These are phyloP conservation scores for Clivina fossor DNA, from an alignment of 2,888 invertebrate species.

Conservation along the genomic window DNA sequence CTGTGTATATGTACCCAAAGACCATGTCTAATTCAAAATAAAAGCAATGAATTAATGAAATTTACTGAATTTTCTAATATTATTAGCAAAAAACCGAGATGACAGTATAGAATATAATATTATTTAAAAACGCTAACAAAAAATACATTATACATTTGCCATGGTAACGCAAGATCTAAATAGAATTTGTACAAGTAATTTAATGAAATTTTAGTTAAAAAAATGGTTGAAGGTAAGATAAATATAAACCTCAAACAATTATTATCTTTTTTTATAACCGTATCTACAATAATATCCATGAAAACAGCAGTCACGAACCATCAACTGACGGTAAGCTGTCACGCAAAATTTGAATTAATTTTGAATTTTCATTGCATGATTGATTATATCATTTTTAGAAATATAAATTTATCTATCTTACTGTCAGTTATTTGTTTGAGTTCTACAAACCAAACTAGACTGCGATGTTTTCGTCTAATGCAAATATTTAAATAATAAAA, in stretches of 20 bases:
- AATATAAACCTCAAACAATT: constrained; percentile 4
- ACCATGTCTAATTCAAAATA: too few species aligned
- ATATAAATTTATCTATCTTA: constrained; percentile 11
- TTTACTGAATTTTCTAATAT: background rate
- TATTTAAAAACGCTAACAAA: background rate
- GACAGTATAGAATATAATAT: background rate
- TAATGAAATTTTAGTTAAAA: constrained; percentile 16
- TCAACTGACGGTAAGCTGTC: constrained; percentile 1
- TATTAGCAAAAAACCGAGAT: background rate
- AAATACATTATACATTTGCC: background rate
- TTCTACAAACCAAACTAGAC: too few species aligned
- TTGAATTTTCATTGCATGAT: constrained; percentile 25
- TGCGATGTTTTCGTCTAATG: background rate
- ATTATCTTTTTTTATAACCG: constrained; percentile 7
- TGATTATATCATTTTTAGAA: constrained; percentile 17
- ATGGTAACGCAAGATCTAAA: background rate
- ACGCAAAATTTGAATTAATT: constrained; percentile 25
- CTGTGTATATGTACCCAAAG: too few species aligned
- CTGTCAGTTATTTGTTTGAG: constrained; percentile 5
- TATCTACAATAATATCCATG: constrained; percentile 8
- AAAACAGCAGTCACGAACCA: constrained; percentile 19
- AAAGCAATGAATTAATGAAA: too few species aligned
- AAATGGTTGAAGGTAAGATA: constrained; percentile 21
- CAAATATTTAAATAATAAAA: background rate
- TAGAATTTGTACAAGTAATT: background rate